These are phyloP conservation scores for Molanna angustata DNA, from an alignment of 2,888 invertebrate genomes.

Conservation along the genomic window DNA sequence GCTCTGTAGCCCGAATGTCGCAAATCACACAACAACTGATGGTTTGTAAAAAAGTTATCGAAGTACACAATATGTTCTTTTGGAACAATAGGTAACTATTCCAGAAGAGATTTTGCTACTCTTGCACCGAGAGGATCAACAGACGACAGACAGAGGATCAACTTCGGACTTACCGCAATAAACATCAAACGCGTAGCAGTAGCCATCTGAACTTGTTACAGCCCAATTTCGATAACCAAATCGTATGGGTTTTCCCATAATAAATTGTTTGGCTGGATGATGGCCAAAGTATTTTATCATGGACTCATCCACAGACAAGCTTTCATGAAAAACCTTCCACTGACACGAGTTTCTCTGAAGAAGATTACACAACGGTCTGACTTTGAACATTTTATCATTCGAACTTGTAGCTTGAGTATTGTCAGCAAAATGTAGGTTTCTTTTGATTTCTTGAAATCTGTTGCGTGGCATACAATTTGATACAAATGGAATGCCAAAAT, in stretches of 20 bases:
- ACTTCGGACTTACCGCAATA: slow-evolving; percentile 29
- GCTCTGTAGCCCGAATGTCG: not conserved
- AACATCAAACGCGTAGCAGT: slow-evolving; percentile 34
- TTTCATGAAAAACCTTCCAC: slow-evolving; percentile 33
- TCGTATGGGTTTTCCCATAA: slow-evolving; percentile 35
- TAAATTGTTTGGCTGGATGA: slow-evolving; percentile 35
- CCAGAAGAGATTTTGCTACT: not conserved
- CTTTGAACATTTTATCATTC: slow-evolving; percentile 1
- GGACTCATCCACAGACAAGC: slow-evolving; percentile 34
- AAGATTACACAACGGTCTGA: not conserved
- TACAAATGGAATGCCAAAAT: slow-evolving; percentile 36
- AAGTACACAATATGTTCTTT: not conserved
- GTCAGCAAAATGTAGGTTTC: no score
- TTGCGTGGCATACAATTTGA: slow-evolving; percentile 34
- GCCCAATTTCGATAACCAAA: slow-evolving; percentile 37
- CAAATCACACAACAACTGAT: not conserved
- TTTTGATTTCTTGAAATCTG: no score
- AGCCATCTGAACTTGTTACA: slow-evolving; percentile 34
- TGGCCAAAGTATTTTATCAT: slow-evolving; percentile 35
- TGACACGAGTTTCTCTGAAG: slow-evolving; percentile 32
- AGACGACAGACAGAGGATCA: not conserved
- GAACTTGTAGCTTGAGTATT: no score
- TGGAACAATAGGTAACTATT: not conserved
- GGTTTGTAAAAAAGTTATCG: not conserved
- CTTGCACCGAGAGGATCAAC: not conserved